Evolutionary conservation across 2,888 invertebrate genomes (phyloP).

Genomic region (Callyntrura sp.): DNA sequence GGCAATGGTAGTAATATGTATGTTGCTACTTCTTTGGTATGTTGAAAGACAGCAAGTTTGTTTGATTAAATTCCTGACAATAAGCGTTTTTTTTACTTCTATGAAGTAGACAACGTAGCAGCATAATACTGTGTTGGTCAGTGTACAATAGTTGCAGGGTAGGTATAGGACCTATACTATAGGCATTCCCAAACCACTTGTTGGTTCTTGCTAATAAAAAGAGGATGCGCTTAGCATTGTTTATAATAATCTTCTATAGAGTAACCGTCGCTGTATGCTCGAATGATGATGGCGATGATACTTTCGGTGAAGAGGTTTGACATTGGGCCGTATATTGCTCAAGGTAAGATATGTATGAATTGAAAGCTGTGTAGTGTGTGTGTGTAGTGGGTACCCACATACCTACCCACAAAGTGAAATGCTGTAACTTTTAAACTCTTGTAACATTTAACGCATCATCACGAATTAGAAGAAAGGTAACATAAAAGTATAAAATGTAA

Average conservation of each 20-base stretch:
- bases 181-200: neutral
- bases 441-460: neutral
- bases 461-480: neutral
- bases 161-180: neutral
- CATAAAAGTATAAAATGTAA: neutral
- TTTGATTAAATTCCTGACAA: slow-evolving; percentile 33
- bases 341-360: slow-evolving; percentile 54
- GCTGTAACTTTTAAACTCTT: neutral
- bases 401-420: neutral
- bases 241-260: neutral
- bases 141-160: neutral
- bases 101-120: neutral
- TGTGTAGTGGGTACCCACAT: neutral
- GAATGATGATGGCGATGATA: neutral
- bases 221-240: too few relatives aligned
- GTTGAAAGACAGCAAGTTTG: neutral
- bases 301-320: slow-evolving; percentile 45
- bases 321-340: slow-evolving; percentile 60
- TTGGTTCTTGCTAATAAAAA: neutral
- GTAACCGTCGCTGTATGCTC: slow-evolving; percentile 24
- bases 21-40: neutral
- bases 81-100: neutral
- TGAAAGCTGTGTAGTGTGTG: slow-evolving; percentile 9
- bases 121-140: neutral
- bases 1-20: neutral